Evolutionary conservation across 2,888 invertebrate genomes (phyloP), one percentile per base, ranked within the genome.

Genomic region (Anoncus sp.): DNA sequence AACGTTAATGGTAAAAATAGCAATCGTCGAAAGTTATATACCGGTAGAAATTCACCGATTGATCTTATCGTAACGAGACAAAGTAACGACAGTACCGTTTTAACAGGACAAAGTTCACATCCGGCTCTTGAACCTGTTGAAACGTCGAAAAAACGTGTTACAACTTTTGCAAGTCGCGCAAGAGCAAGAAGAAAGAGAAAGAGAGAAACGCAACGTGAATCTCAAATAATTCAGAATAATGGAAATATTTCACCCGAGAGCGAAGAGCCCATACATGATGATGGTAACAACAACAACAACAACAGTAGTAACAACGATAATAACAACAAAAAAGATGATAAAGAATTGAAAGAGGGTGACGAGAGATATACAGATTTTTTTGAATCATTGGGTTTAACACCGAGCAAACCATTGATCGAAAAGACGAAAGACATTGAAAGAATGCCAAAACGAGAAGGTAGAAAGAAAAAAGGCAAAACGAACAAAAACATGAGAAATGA

Each of bases 21-120:
- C 12, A 74, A 77, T 49, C 83, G 83, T 7, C 86, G 84, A 31
- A 88, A 88, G 75, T 83, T 88, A 18, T 88, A 85, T 27, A 86
- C 77, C 10, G 82, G 76, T 16, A 80, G 82, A 67, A 70, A 85
- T 40, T 88, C 88, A 2, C 86, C 87, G 5, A 79, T 84, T 16
- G 88, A 89, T 73, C 74, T 89, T 6, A 74, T 79, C 6, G 55
- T 45, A 27, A 47, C 65, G 47, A 31, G 14, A 24, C 57, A 18
- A 49, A 57, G 43, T 1, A 73, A 20, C 22, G 38, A 35, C 7
- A 43, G 27, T 18, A 14, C 38, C 0, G 7, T 24, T 22, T 12
- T 27, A 0, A 24, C 51, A 3, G n/a, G 22, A 5, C 24, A 20
- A 27, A 40, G 60, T 27, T 7, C 74, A 47, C 88, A 88, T 82